phyloP scores from a whole-genome alignment of 2,888 invertebrate genomes.

The Xestia c-nigrum region DNA sequence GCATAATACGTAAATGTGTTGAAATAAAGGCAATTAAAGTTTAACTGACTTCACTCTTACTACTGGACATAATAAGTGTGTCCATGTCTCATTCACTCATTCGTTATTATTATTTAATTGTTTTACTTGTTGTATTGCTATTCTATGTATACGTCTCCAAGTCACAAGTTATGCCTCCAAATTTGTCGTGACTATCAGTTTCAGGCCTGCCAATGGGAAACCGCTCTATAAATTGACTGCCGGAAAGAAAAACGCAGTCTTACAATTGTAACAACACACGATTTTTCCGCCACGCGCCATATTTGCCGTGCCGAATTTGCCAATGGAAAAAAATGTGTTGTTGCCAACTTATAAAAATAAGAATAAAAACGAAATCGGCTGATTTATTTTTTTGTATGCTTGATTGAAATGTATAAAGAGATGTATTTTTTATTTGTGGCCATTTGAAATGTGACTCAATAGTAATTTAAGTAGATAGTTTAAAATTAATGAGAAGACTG shows the following conservation, averaged over 20 bases:
- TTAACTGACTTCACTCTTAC: not conserved
- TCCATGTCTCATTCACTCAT: not conserved
- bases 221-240: not conserved
- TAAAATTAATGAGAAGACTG: slow-evolving; percentile 49
- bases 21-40: not conserved
- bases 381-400: slow-evolving; percentile 8
- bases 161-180: not conserved
- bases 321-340: slow-evolving; percentile 10
- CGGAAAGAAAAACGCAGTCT: not conserved
- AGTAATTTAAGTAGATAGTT: slow-evolving; percentile 33
- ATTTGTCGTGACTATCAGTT: not conserved
- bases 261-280: too few species aligned
- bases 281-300: slow-evolving; percentile 22
- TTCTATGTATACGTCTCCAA: not conserved
- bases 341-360: slow-evolving; percentile 25
- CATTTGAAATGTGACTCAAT: slow-evolving; percentile 25
- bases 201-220: not conserved
- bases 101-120: not conserved
- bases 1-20: not conserved
- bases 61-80: not conserved
- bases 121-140: not conserved
- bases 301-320: slow-evolving; percentile 13
- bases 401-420: slow-evolving; percentile 1
- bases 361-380: slow-evolving; percentile 11
- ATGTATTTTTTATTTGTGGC: slow-evolving; percentile 20